Evolutionary conservation across 2,113 vertebrate genomes (phyloP).

Genomic region (Chitala chitala): DNA sequence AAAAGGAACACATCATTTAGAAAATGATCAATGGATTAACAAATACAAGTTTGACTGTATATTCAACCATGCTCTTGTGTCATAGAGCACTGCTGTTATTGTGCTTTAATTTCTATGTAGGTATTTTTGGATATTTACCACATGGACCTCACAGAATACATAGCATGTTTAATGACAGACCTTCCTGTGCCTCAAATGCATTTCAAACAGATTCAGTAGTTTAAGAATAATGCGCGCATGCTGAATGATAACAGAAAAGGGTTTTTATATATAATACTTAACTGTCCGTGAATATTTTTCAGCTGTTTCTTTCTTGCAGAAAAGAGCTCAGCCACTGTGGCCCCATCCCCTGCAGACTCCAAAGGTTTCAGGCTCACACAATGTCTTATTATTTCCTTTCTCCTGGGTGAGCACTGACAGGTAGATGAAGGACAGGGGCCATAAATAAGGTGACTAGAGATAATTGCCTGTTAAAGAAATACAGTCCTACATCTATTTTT

Average conservation of each 20-base stretch:
- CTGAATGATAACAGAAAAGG: no score
- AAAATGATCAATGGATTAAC: constrained; percentile 18
- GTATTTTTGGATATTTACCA: neutral
- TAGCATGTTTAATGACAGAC: neutral
- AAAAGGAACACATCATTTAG: constrained; percentile 8
- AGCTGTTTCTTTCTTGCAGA: neutral
- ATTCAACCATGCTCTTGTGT: neutral
- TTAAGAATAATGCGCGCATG: neutral
- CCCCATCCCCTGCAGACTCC: constrained; percentile 3
- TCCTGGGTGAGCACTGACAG: constrained; percentile 29
- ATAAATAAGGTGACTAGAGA: constrained; percentile 18
- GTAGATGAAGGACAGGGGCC: constrained; percentile 25
- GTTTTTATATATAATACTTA: constrained; percentile 13
- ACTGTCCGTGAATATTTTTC: constrained; percentile 17
- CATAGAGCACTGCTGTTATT: no score
- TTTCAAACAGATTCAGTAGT: neutral
- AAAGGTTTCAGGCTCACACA: constrained; percentile 18
- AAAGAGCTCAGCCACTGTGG: constrained; percentile 6
- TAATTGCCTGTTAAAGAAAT: constrained; percentile 36
- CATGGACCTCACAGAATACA: neutral
- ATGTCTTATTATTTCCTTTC: constrained; percentile 27
- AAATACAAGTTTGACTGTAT: neutral
- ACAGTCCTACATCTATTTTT: constrained; percentile 22
- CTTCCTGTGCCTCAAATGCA: neutral
- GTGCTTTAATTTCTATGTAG: no score